A percentile compares a stretch with the other conserved stretches of the same genome.
These are phyloP conservation scores for Oriolus oriolus DNA, from an alignment of 2,113 vertebrate genomes.

Conservation along the genomic window DNA sequence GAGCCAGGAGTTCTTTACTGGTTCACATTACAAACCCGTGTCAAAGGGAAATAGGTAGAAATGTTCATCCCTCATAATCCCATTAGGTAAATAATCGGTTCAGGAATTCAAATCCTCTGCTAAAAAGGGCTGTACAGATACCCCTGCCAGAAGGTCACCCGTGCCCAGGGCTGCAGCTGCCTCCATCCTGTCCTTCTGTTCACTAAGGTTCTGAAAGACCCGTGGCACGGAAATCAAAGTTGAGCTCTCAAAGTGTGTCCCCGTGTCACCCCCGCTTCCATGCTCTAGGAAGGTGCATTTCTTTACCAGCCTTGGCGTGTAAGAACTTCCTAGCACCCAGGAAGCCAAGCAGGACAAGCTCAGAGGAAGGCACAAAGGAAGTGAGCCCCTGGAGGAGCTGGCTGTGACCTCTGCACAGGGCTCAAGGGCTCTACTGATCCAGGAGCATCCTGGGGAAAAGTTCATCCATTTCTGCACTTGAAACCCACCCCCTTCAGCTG, in stretches of 20 bases:
- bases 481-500: neutral
- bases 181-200: neutral
- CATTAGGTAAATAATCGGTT: neutral
- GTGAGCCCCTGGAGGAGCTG: neutral
- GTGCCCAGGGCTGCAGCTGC: neutral
- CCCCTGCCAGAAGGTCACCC: neutral
- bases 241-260: neutral
- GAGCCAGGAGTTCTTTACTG: neutral
- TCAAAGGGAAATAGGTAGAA: neutral
- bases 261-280: accelerated
- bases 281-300: neutral
- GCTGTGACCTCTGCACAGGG: neutral
- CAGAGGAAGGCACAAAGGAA: neutral
- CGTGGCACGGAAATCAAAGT: neutral
- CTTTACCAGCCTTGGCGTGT: neutral
- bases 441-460: neutral
- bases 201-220: neutral
- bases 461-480: neutral
- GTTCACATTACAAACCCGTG: neutral
- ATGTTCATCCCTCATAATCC: neutral
- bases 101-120: neutral
- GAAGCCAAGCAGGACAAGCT: neutral
- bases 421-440: neutral
- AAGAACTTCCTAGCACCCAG: neutral
- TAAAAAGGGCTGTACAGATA: neutral